Evolutionary conservation across 1,140 invertebrate species (phyloP).

Genomic region (Dreissena rostriformis): DNA sequence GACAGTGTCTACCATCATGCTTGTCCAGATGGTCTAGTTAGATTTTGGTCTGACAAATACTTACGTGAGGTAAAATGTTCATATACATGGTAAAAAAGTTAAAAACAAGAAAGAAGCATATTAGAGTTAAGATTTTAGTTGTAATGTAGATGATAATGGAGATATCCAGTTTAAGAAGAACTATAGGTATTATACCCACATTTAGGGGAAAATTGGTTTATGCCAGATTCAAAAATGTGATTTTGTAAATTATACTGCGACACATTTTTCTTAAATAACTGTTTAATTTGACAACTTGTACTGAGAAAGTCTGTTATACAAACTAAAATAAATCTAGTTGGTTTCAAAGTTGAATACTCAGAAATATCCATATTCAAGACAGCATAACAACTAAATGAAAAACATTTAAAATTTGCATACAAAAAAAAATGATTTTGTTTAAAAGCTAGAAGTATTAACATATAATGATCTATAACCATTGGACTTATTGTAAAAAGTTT

Average conservation of each 20-base stretch:
- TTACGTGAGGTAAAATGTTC: background rate
- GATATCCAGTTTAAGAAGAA: background rate
- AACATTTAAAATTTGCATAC: too few species aligned
- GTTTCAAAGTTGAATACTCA: too few species aligned
- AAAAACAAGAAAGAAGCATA: background rate
- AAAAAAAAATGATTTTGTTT: too few species aligned
- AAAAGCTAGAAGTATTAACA: too few species aligned
- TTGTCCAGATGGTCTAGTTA: background rate
- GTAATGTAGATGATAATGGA: background rate
- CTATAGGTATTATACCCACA: background rate
- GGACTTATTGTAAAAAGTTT: too few species aligned
- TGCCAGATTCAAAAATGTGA: background rate
- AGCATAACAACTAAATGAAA: too few species aligned
- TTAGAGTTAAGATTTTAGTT: background rate
- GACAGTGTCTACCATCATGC: conserved; percentile 8
- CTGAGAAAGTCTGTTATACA: too few species aligned
- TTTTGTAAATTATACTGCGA: background rate
- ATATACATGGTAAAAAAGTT: background rate
- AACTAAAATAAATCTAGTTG: too few species aligned
- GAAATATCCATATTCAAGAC: too few species aligned
- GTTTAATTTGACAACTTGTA: too few species aligned
- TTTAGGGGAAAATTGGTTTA: background rate
- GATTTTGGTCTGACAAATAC: background rate
- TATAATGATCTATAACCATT: too few species aligned
- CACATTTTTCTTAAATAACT: too few species aligned